Conservation (phyloP, 2,888 invertebrate genomes). For the Erpobdella octoculata region DNA sequence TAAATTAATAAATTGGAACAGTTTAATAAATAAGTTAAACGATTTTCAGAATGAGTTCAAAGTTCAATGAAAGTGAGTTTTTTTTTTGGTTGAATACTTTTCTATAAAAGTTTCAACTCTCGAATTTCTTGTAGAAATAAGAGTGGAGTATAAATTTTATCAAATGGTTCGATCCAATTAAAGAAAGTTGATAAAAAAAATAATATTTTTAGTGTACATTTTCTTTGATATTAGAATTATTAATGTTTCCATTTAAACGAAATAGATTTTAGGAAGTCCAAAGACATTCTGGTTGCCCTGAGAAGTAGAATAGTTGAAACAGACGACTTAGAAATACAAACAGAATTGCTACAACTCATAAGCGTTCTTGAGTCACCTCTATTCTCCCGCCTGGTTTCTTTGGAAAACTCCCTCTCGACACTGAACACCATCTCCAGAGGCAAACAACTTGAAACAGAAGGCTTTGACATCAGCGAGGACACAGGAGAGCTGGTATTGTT, state of each 20-base stretch:
- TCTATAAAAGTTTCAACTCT: no score
- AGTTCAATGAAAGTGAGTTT: no score
- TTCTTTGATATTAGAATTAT: no score
- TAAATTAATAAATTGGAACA: no score
- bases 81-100: no score
- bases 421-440: conserved; percentile 1
- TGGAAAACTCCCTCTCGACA: conserved; percentile 23
- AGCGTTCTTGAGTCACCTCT: conserved; percentile 26
- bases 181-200: background rate
- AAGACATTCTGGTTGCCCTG: conserved; percentile 4
- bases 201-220: background rate
- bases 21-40: no score
- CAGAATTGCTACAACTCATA: conserved; percentile 16
- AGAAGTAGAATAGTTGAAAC: background rate
- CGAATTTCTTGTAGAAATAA: no score
- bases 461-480: conserved; percentile 21
- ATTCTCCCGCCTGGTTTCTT: conserved; percentile 21
- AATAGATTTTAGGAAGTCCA: conserved; percentile 19
- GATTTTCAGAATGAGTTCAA: no score
- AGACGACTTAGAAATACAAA: background rate
- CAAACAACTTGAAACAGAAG: background rate
- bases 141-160: no score
- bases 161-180: no score
- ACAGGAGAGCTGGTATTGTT: conserved; percentile 20
- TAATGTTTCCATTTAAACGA: no score